Base-by-base conservation (phyloP, 1,140 invertebrate species). In the Oscheius sp. region DNA sequence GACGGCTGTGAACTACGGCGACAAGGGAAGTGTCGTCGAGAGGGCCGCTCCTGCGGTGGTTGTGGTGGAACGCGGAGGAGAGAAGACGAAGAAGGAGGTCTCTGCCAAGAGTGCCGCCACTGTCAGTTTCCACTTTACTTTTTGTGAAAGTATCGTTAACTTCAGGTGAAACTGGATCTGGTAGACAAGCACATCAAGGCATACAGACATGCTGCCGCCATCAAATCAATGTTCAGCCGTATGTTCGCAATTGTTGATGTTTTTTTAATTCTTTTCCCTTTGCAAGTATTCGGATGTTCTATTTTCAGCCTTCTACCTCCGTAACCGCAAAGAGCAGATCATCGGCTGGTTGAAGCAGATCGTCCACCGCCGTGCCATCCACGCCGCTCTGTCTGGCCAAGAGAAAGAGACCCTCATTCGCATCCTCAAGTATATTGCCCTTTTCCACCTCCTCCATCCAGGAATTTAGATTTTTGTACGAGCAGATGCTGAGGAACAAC, bases 201-300 rank as follows among this genome's bases (percentile, higher is more conserved):
- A 28, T 76, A 45, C n/a, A 68, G 68, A 32, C 75, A 76, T 29
- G 65, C 66, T 31, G 38, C 58, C 2, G 63, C 74, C 2, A 78
- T 78, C 29, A 42, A 42, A 23, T 32, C 49, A 18, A 26, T 74
- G 26, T 74, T 74, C 29, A n/a, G 28, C 1, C 28, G 64, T 73
- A 61, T 28, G 32, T n/a, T n/a, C n/a, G n/a, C n/a, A n/a, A n/a
- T n/a, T n/a, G n/a, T n/a, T n/a, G n/a, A n/a, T n/a, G n/a, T n/a
- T n/a, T n/a, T n/a, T n/a, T n/a, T n/a, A n/a, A n/a, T 42, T 1
- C 1, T 10, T 23, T 23, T 35, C 4, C 2, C 36, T 61, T 2
- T 68, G 2, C 3, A 35, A 75, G 29, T 4, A 36, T 0, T 23
- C 3, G 3, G 2, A n/a, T n/a, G n/a, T n/a, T n/a, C n/a, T n/a